Evolutionary conservation across 2,113 vertebrate species (phyloP), one percentile per base, ranked within the genome.

Genomic region (Indicator indicator): DNA sequence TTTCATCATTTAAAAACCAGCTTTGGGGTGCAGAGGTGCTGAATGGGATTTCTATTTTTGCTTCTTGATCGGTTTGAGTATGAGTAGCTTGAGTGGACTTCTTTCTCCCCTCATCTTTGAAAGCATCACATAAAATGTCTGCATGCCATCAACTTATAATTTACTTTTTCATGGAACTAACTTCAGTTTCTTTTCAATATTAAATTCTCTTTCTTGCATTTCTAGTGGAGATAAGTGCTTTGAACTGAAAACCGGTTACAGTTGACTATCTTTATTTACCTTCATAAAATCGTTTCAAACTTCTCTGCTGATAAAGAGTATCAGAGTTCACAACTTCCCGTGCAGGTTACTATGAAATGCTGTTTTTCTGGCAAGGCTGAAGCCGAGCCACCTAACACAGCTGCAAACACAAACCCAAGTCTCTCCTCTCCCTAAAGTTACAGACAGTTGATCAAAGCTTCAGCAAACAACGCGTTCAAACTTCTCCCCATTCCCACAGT

Each of bases 401-500:
- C 89, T 83, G 88, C 40, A 62, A 92, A 86, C 83, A 77, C 90
- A 90, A 75, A 68, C 62, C 44, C 69, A 11, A 48, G 56, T 2
- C 69, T 78, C 62, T 63, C 42, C 68, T 48, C 79, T 65, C 60
- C 42, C 33, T 40, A 2, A 36, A 58, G 62, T 28, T 56, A 84
- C 67, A 69, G 62, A 78, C 63, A 92, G 71, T 27, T 48, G 84
- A 91, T 91, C 89, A 94, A 89, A 94, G 84, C 78, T 55, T 40
- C 82, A 19, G 50, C 87, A 75, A 44, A 70, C 88, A 87, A 87
- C 91, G 64, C 44, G 63, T 68, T 56, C 81, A 56, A 69, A 82
- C 84, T 23, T 88, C 93, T 89, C 92, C 78, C 87, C n/a, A 55
- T 68, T 91, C 92, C 94, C 88, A 94, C 67, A 91, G 63, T 16